A percentile compares a stretch with the other conserved stretches of the same genome.
These are phyloP conservation scores for Lasioglossum morio DNA, from an alignment of 2,888 invertebrate genomes.

Conservation along the genomic window DNA sequence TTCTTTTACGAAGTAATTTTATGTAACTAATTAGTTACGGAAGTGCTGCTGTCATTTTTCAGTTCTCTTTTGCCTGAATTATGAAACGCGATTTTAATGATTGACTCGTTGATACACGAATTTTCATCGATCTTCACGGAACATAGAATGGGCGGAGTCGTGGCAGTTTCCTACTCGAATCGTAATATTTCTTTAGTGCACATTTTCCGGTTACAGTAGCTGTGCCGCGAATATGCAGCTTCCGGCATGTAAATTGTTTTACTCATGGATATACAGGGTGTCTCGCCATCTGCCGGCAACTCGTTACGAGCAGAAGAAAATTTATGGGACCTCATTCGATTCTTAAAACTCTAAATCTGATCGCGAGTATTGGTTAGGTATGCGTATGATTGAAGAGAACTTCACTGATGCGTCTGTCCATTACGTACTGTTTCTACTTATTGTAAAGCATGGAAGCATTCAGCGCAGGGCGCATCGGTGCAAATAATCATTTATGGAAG, in stretches of 20 bases:
- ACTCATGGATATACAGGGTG: background rate
- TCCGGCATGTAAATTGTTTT: slow-evolving; percentile 2
- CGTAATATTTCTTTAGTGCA: slow-evolving; percentile 11
- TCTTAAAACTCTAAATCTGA: background rate
- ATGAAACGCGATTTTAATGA: background rate
- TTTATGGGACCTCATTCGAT: background rate
- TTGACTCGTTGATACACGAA: background rate
- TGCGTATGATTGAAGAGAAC: background rate
- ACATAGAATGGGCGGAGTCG: background rate
- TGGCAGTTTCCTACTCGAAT: background rate
- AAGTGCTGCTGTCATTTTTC: background rate
- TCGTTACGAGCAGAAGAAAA: background rate
- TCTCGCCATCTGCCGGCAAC: background rate
- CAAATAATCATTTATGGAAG: background rate
- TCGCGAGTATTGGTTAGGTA: background rate
- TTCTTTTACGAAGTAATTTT: background rate
- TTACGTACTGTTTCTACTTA: background rate
- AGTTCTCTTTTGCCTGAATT: background rate
- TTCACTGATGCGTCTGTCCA: background rate
- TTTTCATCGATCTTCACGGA: slow-evolving; percentile 2
- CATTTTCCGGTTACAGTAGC: slow-evolving; percentile 1
- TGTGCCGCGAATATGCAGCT: background rate
- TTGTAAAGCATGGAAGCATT: background rate
- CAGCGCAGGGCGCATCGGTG: background rate
- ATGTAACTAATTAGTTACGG: background rate